phyloP scores from a whole-genome alignment of 1,140 invertebrate genomes.

The Drosophila bocqueti region DNA sequence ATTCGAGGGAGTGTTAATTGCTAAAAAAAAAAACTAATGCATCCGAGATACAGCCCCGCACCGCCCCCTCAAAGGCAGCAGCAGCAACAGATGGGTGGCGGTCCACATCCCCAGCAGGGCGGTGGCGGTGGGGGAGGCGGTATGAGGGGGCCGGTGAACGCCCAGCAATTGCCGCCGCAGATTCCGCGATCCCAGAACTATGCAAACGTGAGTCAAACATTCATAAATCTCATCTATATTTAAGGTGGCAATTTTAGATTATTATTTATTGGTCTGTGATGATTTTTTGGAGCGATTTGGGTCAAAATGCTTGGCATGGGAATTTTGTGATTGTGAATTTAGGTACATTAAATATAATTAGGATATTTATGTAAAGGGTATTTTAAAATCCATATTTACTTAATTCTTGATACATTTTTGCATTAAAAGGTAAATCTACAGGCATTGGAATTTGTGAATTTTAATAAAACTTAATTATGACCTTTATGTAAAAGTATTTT shows the following conservation, averaged over 20 bases:
- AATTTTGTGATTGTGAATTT: background rate
- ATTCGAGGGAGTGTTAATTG: constrained; percentile 9
- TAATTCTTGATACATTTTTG: too few relatives aligned
- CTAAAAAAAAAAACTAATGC: constrained; percentile 39
- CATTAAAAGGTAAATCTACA: too few relatives aligned
- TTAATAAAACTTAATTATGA: too few relatives aligned
- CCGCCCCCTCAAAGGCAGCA: constrained; percentile 52
- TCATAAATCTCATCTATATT: constrained; percentile 22
- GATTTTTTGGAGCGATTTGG: constrained; percentile 6
- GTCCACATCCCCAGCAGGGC: constrained; percentile 27
- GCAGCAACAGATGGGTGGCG: constrained; percentile 58
- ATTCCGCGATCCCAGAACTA: constrained; percentile 67
- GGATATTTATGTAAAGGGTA: background rate
- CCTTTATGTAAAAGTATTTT: too few relatives aligned
- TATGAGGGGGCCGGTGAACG: constrained; percentile 55
- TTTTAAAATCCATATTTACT: background rate
- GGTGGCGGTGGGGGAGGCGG: constrained; percentile 34
- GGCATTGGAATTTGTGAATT: too few relatives aligned
- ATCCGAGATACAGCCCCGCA: constrained; percentile 71
- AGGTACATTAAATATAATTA: too few relatives aligned
- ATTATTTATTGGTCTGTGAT: constrained; percentile 24
- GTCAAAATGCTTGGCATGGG: background rate
- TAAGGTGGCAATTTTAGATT: constrained; percentile 23
- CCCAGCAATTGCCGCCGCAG: constrained; percentile 66
- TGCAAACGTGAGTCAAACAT: constrained; percentile 60